Base-by-base conservation (phyloP, 2,797 vertebrate genomes). In the Phylloscopus collybita region DNA sequence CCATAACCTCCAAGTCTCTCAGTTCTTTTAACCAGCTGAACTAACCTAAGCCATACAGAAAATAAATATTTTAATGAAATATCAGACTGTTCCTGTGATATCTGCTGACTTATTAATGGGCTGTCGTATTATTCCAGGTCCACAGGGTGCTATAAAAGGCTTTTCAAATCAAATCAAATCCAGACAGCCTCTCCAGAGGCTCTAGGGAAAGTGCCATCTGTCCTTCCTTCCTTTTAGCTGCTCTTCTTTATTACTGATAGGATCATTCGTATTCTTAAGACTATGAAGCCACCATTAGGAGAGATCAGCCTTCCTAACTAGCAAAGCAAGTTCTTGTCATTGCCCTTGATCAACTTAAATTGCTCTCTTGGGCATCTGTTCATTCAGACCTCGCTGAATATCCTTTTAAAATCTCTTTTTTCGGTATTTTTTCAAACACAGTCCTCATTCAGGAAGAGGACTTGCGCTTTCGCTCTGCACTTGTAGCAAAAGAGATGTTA, bases 141-240 rank as follows among this genome's bases (percentile, higher is more conserved):
- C 96, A 56, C 53, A 56, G 60, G 44, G 40, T 90, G 36, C 82
- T 79, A 44, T 76, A 76, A 95, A 94, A 92, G 67, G 34, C 59
- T 86, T 93, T 90, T 93, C 70, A 88, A 59, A 92, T 86, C 26
- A 36, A 79, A 84, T 72, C n/a, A 92, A 92, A 94, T 81, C 50
- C 79, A 95, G 62, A 75, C 66, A 83, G 26, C 51, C 25, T 91
- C 54, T 93, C 69, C 59, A 76, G 85, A 81, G 79, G 49, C 38
- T 85, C 32, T 82, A 82, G 59, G 74, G 83, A 80, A 82, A 65
- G 53, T 59, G 54, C 75, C 74, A 92, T 91, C 90, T 97, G 85
- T 65, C 57, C 73, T 92, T 38, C 32, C 54, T 81, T 93, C 36
- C 40, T 90, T 74, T 90, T 78, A 86, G 54, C 54, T 91, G 70